Evolutionary conservation across 2,113 vertebrate genomes (phyloP), one percentile per base, ranked within the genome.

Genomic region (Carassius auratus): DNA sequence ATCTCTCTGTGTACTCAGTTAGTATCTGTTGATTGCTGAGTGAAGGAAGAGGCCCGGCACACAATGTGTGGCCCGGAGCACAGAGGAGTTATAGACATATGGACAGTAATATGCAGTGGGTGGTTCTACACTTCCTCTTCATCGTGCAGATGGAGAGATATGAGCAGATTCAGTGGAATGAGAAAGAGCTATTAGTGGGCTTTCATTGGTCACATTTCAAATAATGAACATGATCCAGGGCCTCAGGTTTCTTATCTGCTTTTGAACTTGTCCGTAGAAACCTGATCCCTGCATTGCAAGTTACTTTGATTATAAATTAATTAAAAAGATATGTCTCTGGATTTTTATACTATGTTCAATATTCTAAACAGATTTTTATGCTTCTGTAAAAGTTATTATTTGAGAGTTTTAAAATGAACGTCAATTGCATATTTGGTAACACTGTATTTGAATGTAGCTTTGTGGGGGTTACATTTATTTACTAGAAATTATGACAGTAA

Each of bases 31-130:
- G 50, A 19, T 45, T 78, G 76, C 57, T 86, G 68, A 88, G 57
- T 86, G 84, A 88, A 71, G 85, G 59, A 81, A 19, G 69, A 62
- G 68, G 76, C 76, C 36, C 76, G 4, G 84, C 4, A 64, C 21
- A 23, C 68, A 61, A 55, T 86, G 85, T 88, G 87, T 87, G 87
- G 81, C 61, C 76, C 17, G 0, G 69, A 15, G 57, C 61, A 80
- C 75, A 83, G 66, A 78, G 62, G 57, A 80, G 42, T 45, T 45
- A 77, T 76, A 69, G 79, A 88, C 30, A 36, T 30, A 17, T 36
- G 3, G 64, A 48, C 62, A 5, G 33, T 57, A 76, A 66, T 45
- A 36, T 69, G n/a, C 66, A 14, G 45, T 59, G 45, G 62, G 69
- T 26, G 59, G 82, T 38, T 50, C 50, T 75, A 23, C 68, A n/a